Base-by-base conservation (phyloP, 2,888 invertebrate genomes). In the Caenorhabditis imperialis region DNA sequence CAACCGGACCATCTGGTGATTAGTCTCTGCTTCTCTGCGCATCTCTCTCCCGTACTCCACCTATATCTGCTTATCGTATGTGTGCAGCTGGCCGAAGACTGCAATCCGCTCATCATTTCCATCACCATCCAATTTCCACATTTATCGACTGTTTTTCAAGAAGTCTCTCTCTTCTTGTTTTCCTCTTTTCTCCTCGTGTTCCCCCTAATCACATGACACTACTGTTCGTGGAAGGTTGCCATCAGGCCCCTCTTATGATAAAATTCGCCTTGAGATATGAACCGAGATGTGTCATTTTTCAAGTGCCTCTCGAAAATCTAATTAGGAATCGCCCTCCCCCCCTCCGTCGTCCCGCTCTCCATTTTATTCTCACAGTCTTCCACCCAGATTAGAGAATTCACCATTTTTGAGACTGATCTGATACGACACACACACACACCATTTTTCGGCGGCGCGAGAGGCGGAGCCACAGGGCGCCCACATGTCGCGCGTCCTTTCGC, bases 21-120 rank as follows among this genome's bases (percentile, higher is more conserved):
- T 30, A 30, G 30, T 30, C 35, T 53, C 38, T 53, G 25, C 40
- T 23, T 27, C 37, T 23, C 38, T 22, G 20, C 30, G 25, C 45
- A 14, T 18, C 51, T 37, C 27, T 22, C 35, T 33, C 37, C 18
- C 18, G 38, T 37, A n/a, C 55, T 65, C 38, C 40, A n/a, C 38
- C 63, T 65, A 54, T 65, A 65, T 65, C 65, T 65, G 65, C 65
- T 65, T 65, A 65, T 65, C 65, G 65, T 65, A 65, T 65, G 65
- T 65, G 65, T 65, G 65, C 65, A 65, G 65, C 65, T 65, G 65
- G 65, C 30, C 35, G 23, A 30, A 30, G 38, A 30, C 50, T 16
- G 23, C 33, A 30, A 44, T 33, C 20, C 18, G 7, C n/a, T 22
- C 18, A 44, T 44, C 10, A 10, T 22, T 20, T 40, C 40, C n/a